Base-by-base conservation (phyloP, 2,888 invertebrate species). In the Catocala sponsa region DNA sequence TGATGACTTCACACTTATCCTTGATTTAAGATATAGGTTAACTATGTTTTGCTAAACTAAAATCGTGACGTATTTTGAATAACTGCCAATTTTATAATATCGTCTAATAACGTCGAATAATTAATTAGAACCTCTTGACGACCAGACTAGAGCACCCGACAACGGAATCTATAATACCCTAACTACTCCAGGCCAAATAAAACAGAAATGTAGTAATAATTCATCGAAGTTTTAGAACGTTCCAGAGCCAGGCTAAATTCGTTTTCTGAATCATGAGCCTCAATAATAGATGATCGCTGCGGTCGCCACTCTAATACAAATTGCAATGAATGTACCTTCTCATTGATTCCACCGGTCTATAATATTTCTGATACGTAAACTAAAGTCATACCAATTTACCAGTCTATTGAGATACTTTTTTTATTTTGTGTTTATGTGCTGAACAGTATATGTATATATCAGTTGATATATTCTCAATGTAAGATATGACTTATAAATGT, bases 21-120 rank as follows among this genome's bases (percentile, higher is more conserved):
- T 86, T 85, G 83, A 75, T 64, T 80, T 75, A 83, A 81, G 76
- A 91, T 88, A 85, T 89, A 84, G 90, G 91, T 90, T 91, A 90
- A 88, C 85, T 78, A 80, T 84, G 83, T 76, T 79, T 74, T 82
- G 80, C 82, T 72, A 85, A 85, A 83, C 82, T 81, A 76, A 79
- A 82, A 76, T 73, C 72, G 74, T 82, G 80, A 82, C 83, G 82
- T 80, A 79, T 74, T 70, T 80, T 92, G 92, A 92, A 85, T 25
- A 38, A 42, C 38, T 43, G 89, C 92, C 92, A 92, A 85, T 10
- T 9, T 35, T 67, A 71, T 72, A 61, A 78, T 79, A 81, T 75
- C 75, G 77, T 80, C 79, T 87, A 87, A 87, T 86, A 84, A 87
- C 83, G 79, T 78, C 80, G 76, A 82, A 79, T 85, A 89, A 88